Conservation (phyloP, 2,113 vertebrate genomes). For the Vireo altiloquus region DNA sequence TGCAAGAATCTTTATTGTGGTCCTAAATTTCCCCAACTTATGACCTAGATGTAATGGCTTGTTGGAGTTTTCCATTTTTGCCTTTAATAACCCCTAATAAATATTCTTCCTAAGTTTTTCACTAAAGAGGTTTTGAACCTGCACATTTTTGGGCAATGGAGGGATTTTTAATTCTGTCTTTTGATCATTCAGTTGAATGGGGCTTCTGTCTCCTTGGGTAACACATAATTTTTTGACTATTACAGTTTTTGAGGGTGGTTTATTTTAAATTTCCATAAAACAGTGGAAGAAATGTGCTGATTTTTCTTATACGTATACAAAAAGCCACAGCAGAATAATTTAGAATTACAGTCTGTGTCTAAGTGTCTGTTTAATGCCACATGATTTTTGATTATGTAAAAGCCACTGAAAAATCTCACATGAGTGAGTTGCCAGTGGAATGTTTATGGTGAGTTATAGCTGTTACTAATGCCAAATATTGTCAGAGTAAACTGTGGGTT, state of each 20-base stretch:
- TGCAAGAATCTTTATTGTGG: neutral
- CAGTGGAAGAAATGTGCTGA: neutral
- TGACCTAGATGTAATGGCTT: neutral
- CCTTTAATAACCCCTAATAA: neutral
- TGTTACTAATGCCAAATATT: constrained; percentile 26
- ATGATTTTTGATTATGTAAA: constrained; percentile 17
- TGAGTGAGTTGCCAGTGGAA: neutral
- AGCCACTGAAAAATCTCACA: neutral
- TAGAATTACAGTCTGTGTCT: neutral
- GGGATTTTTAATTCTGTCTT: neutral
- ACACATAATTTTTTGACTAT: accelerated
- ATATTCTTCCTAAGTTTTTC: neutral
- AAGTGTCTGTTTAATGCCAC: neutral
- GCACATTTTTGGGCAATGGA: too few species aligned
- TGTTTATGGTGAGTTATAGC: constrained; percentile 6
- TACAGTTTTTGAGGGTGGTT: neutral
- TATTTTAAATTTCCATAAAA: neutral
- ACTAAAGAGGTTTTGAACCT: neutral
- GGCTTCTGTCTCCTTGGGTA: neutral
- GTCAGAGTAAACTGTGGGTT: constrained; percentile 22
- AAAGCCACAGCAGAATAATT: neutral
- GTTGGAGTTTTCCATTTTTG: neutral
- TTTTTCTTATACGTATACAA: neutral
- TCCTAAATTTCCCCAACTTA: neutral
- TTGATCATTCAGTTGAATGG: neutral